Base-by-base conservation (phyloP, 2,888 invertebrate genomes). In the Limenitis camilla region DNA sequence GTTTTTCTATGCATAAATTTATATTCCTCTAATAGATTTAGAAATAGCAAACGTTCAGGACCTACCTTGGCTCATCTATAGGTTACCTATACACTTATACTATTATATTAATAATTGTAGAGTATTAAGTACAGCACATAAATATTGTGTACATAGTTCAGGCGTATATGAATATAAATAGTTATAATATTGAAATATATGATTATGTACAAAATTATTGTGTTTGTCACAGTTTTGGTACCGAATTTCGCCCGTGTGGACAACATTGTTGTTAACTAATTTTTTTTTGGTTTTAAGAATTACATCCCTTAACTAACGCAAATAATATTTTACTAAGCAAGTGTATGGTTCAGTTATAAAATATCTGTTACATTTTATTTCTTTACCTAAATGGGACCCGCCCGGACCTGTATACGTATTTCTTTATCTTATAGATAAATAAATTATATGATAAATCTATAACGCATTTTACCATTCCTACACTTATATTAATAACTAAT, bases 121-220 rank as follows among this genome's bases (percentile, higher is more conserved):
- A 19, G 19, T 19, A 19, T 19, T 19, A 19, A 19, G 19, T 19
- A 19, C 19, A 19, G 19, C 19, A 19, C 19, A 19, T 19, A 19
- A 19, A 19, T 19, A 19, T 19, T 19, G 19, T 19, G 19, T 19
- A 19, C 19, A 19, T 19, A 19, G 19, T 53, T 58, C 60, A 62
- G 62, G 55, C 53, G 52, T 59, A 51, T 44, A 38, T 38, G 11
- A 29, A 36, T 29, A 7, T 36, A 45, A 35, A 43, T 46, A 39
- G 38, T 47, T n/a, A 32, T 53, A 46, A 35, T 55, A 56, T 41
- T 36, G 33, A 40, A 31, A 54, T 53, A 54, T 56, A 51, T 55
- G 50, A 53, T 51, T 63, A 80, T 81, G 58, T 83, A 82, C 81
- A 83, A 81, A 78, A 76, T 88, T 87, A 85, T 86, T 85, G 86